A percentile compares a stretch with the other conserved stretches of the same genome.
Evolutionary conservation across 2,797 vertebrate genomes (phyloP).

Genomic region (Mallotus villosus): DNA sequence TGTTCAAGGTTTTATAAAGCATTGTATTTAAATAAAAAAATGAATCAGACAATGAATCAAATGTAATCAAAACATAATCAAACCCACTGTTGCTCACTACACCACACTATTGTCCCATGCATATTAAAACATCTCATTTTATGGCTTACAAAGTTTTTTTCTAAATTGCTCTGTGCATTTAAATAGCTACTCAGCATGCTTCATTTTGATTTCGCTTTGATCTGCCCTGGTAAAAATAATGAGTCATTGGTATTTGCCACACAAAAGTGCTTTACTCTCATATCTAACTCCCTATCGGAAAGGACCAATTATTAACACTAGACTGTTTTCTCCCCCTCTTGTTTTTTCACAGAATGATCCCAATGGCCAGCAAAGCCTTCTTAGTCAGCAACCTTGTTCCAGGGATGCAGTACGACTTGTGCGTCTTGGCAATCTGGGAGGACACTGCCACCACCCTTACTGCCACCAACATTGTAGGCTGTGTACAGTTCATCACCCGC

Average conservation of each 20-base stretch:
- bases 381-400: constrained; percentile 94
- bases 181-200: constrained; percentile 56
- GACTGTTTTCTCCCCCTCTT: constrained; percentile 33
- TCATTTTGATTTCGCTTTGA: constrained; percentile 45
- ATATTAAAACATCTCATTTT: constrained; percentile 52
- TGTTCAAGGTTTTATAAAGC: neutral
- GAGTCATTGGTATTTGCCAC: constrained; percentile 22
- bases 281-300: constrained; percentile 27
- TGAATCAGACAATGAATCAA: neutral
- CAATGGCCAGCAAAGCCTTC: constrained; percentile 90
- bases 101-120: constrained; percentile 35
- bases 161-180: constrained; percentile 55
- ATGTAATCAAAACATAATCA: constrained; percentile 44
- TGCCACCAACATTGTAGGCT: constrained; percentile 96
- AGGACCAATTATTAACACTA: constrained; percentile 28
- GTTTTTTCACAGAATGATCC: constrained; percentile 86
- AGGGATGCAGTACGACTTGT: constrained; percentile 94
- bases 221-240: constrained; percentile 24
- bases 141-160: constrained; percentile 44
- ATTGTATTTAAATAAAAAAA: neutral
- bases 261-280: constrained; percentile 9
- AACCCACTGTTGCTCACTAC: constrained; percentile 37
- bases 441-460: constrained; percentile 95
- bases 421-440: constrained; percentile 96
- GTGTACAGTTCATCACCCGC: constrained; percentile 91